Evolutionary conservation across 2,113 vertebrate genomes (phyloP).

Genomic region (Rhombomys opimus): DNA sequence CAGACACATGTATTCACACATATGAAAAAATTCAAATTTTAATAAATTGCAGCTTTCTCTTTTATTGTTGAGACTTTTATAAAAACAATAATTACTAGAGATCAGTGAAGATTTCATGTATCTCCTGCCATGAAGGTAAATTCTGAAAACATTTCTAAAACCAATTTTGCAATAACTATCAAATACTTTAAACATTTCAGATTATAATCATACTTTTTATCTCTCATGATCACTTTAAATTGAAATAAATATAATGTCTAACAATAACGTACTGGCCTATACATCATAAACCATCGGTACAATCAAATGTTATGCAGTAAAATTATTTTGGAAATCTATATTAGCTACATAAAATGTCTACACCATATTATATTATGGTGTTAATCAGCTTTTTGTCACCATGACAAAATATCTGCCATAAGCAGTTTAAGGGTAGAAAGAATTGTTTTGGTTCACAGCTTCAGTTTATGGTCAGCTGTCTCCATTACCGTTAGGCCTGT

Average conservation of each 20-base stretch:
- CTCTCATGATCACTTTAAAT: neutral
- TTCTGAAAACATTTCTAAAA: conserved; percentile 43
- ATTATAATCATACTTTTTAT: conserved; percentile 20
- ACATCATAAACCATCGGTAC: neutral
- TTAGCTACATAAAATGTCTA: neutral
- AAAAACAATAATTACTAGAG: conserved; percentile 10
- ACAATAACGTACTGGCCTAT: conserved; percentile 25
- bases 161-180: conserved; percentile 15
- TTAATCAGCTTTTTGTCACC: neutral
- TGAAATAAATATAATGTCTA: neutral
- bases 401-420: neutral
- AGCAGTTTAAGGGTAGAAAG: neutral
- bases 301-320: neutral
- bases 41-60: neutral
- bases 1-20: neutral
- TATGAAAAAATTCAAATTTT: neutral
- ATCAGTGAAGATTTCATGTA: neutral
- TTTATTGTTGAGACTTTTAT: conserved; percentile 53
- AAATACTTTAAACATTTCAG: conserved; percentile 32
- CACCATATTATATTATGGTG: neutral
- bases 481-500: neutral
- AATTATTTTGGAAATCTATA: neutral
- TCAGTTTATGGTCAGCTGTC: neutral
- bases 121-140: neutral
- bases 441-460: neutral